Evolutionary conservation across 2,888 invertebrate species (phyloP).

Genomic region (Dione vanillae): DNA sequence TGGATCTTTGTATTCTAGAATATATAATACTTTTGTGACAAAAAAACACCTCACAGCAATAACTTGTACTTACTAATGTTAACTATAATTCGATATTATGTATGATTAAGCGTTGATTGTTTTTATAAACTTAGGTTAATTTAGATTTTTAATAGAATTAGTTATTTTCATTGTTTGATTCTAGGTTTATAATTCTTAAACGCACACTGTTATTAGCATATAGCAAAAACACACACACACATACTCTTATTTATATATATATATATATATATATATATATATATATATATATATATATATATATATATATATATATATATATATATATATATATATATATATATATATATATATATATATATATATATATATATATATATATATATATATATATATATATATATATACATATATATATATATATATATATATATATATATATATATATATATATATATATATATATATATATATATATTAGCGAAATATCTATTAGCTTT

Average conservation of each 20-base stretch:
- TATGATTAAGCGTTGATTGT: conserved; percentile 19
- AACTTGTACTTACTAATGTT: conserved; percentile 19
- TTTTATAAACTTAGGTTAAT: conserved; percentile 6
- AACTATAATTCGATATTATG: neutral
- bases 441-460: neutral
- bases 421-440: neutral
- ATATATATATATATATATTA: neutral
- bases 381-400: neutral
- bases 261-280: neutral
- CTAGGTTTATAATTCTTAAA: neutral
- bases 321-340: neutral
- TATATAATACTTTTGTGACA: neutral
- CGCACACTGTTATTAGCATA: conserved; percentile 18
- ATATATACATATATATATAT: neutral
- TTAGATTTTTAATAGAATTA: conserved; percentile 10
- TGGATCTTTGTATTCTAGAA: neutral
- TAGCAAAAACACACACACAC: too few species aligned
- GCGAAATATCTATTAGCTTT: too few species aligned
- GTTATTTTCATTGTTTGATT: neutral
- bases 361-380: neutral
- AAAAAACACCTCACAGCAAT: conserved; percentile 21
- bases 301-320: neutral
- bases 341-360: neutral
- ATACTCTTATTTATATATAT: too few species aligned
- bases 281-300: neutral